Base-by-base conservation (phyloP, 2,797 vertebrate genomes). In the Amphiprion clarkii region DNA sequence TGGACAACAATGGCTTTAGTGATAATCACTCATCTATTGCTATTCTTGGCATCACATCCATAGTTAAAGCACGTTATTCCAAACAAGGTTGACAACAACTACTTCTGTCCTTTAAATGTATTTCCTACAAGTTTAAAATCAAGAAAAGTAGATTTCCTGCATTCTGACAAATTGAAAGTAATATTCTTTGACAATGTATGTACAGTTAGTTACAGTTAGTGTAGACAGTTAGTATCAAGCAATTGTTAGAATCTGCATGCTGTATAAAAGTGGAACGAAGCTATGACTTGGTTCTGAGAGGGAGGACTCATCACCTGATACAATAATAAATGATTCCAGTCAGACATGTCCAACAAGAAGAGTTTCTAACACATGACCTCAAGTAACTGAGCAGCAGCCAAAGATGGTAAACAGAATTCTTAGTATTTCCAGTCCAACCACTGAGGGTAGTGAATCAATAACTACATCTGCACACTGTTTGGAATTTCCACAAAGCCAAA, bases 291-390 rank as follows among this genome's bases (percentile, higher is more conserved):
- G 51, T 21, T 21, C 23, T 23, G 23, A 23, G 23, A 23, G 23
- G 1, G 23, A 1, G 23, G 23, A 23, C 23, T 14, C 13, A 33
- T 71, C 49, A 49, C 17, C 36, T 49, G 46, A 73, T 13, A 2
- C 48, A 51, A 19, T 10, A 27, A 39, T 10, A 40, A 1, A 48
- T 42, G 0, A 29, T 49, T 27, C 59, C 36, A 44, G 68, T 55
- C 49, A 61, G 51, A 68, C 74, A 17, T 0, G 55, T 62, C 29
- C 16, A 61, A 57, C 64, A 13, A 71, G 66, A 60, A 52, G 0
- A 25, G 21, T 14, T 13, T 52, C 51, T 52, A 25, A 51, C 44
- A 19, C 9, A 2, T 16, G 5, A 3, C 40, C 44, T 25, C 17
- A 36, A 52, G 10, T 9, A 5, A 17, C 29, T 13, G 21, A 58